These are phyloP conservation scores for Neuroscelio doddi DNA, from an alignment of 2,888 invertebrate genomes.

Conservation along the genomic window DNA sequence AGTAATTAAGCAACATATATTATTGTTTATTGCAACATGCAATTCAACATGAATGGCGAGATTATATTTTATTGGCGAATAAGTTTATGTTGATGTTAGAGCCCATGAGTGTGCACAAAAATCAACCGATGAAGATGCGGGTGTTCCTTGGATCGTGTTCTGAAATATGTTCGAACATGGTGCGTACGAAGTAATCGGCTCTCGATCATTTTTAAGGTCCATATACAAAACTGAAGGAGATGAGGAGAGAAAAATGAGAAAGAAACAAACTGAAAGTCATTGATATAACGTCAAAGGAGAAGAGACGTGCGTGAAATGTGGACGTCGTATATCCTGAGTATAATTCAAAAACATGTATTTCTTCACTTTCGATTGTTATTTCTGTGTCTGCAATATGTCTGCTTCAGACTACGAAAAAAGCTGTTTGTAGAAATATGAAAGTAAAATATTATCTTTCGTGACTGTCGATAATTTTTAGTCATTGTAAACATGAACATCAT, in stretches of 20 bases:
- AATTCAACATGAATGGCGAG: constrained; percentile 27
- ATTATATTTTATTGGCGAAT: constrained; percentile 29
- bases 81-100: too few species aligned
- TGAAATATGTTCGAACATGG: constrained; percentile 37
- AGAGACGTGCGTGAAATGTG: constrained; percentile 17
- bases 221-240: constrained; percentile 26
- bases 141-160: constrained; percentile 39
- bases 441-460: too few species aligned
- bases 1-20: constrained; percentile 30
- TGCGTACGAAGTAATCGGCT: constrained; percentile 25
- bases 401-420: too few species aligned
- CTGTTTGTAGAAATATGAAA: too few species aligned
- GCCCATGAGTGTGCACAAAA: too few species aligned
- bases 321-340: constrained; percentile 33
- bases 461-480: too few species aligned
- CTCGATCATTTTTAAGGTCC: constrained; percentile 39
- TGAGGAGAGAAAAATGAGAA: constrained; percentile 7
- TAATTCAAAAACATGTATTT: constrained; percentile 27
- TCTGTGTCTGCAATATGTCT: too few species aligned
- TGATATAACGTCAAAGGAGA: constrained; percentile 35
- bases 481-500: too few species aligned
- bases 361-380: constrained; percentile 14
- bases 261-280: constrained; percentile 45
- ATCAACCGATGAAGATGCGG: constrained; percentile 33
- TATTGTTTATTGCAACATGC: constrained; percentile 20